Base-by-base conservation (phyloP, 2,888 invertebrate genomes). In the Synergus itoensis region DNA sequence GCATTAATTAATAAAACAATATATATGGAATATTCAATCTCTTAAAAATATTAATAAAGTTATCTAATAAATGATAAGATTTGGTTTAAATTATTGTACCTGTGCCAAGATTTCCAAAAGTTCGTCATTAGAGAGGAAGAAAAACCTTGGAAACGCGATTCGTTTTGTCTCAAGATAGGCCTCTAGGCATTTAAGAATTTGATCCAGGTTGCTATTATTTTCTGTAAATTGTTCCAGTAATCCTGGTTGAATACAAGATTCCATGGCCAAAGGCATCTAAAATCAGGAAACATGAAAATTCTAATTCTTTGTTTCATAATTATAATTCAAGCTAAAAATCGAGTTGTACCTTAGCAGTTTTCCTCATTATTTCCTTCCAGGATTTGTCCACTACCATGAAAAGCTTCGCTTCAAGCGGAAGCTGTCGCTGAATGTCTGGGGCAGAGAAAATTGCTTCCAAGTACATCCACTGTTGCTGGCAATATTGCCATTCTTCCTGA, bases 371-470 rank as follows among this genome's bases (percentile, higher is more conserved):
- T 83, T 97, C 97, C 90, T 98, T 98, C 95, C 97, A 98, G 0
- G 96, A 96, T 90, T 97, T 98, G 90, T 98, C 98, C 0, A 98
- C 98, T 77, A 95, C 94, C 4, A 94, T 94, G 91, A 98, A 99
- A 89, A 98, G 94, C 88, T 96, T 96, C 0, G 98, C 97, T 91
- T 99, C 98, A 85, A 96, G 95, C 0, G 98, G 98, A 89, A 99
- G 93, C 90, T 98, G 98, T 16, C 98, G 95, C 91, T 98, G 97
- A 86, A 99, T 99, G 89, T 98, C 98, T 0, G 98, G 97, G 0
- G 98, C 98, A 11, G 97, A 96, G 92, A 99, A 99, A 89, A 99
- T 98, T 0, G 98, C 97, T 92, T 99, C 98, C 87, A 99, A 93
- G 90, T 99, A 98, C 60, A 98, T 94, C 98, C 99, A 99, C n/a